These are phyloP conservation scores for Scotopteryx bipunctaria DNA, from an alignment of 2,888 invertebrate species.

Conservation along the genomic window DNA sequence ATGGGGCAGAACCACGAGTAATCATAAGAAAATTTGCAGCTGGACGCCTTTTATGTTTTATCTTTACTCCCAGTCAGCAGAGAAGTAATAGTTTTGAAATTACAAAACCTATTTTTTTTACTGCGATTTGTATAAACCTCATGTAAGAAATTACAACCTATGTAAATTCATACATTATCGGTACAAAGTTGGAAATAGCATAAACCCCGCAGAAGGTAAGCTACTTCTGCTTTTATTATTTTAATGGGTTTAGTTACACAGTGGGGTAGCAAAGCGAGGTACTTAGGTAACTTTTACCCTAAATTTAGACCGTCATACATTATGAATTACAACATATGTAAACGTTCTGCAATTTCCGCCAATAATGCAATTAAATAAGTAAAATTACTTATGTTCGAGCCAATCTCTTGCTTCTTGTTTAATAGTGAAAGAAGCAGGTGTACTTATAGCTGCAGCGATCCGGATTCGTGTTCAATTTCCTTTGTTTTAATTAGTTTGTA, in stretches of 20 bases:
- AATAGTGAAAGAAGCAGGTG: background rate
- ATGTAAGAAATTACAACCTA: background rate
- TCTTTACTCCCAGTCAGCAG: too few relatives aligned
- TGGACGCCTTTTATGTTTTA: too few relatives aligned
- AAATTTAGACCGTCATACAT: constrained; percentile 9
- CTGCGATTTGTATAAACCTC: background rate
- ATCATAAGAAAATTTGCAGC: too few relatives aligned
- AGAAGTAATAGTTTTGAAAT: too few relatives aligned
- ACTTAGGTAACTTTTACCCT: constrained; percentile 11
- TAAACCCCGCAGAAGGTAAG: constrained; percentile 14
- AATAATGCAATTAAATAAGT: constrained; percentile 4
- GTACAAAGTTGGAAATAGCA: constrained; percentile 24
- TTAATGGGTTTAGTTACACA: constrained; percentile 27
- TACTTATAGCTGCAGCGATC: background rate
- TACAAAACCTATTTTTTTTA: too few relatives aligned
- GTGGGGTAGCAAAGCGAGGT: constrained; percentile 19
- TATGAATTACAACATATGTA: constrained; percentile 13
- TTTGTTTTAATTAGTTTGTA: background rate
- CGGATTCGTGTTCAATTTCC: background rate
- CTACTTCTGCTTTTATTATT: constrained; percentile 20
- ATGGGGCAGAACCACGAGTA: too few relatives aligned
- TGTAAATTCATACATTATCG: constrained; percentile 16
- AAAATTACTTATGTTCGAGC: background rate
- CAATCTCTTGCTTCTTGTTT: too few relatives aligned
- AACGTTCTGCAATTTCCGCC: constrained; percentile 11